Percentiles rank a stretch among this genome's conserved stretches.
Evolutionary conservation across 2,888 invertebrate species (phyloP).

Genomic region (Apodemia zela): DNA sequence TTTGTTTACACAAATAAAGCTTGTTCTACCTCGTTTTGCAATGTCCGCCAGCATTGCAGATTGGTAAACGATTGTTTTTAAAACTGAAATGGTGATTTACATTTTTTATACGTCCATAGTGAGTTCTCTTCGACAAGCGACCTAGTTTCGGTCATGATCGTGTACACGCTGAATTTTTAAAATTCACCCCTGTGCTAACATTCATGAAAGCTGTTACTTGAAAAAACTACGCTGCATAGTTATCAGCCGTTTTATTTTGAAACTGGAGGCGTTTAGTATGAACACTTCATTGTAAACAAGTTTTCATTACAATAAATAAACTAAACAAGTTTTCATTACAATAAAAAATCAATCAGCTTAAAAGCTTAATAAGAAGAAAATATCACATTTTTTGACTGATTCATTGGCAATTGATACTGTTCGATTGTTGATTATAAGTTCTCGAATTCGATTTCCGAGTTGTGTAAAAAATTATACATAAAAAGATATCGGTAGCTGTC

Average conservation of each 20-base stretch:
- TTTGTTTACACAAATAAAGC: too few relatives aligned
- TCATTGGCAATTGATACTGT: too few relatives aligned
- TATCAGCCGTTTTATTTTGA: background rate
- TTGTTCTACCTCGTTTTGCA: too few relatives aligned
- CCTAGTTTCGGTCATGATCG: conserved; percentile 30
- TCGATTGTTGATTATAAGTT: too few relatives aligned
- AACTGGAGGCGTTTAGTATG: background rate
- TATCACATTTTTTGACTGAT: too few relatives aligned
- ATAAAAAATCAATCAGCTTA: too few relatives aligned
- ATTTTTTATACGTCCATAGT: conserved; percentile 29
- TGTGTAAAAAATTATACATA: too few relatives aligned
- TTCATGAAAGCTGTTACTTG: conserved; percentile 8
- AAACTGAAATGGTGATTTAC: conserved; percentile 30
- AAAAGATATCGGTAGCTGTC: too few relatives aligned
- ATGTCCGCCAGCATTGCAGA: conserved; percentile 20
- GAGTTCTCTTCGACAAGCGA: conserved; percentile 23
- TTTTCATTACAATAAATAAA: background rate
- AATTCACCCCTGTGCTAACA: conserved; percentile 9
- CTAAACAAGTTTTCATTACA: background rate
- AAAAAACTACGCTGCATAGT: conserved; percentile 5
- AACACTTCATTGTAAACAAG: background rate
- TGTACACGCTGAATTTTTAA: conserved; percentile 31
- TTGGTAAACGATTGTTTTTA: conserved; percentile 21
- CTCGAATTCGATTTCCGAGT: too few relatives aligned
- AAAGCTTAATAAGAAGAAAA: too few relatives aligned